Conservation (phyloP, 2,888 invertebrate species). For the Drosophila birchii region DNA sequence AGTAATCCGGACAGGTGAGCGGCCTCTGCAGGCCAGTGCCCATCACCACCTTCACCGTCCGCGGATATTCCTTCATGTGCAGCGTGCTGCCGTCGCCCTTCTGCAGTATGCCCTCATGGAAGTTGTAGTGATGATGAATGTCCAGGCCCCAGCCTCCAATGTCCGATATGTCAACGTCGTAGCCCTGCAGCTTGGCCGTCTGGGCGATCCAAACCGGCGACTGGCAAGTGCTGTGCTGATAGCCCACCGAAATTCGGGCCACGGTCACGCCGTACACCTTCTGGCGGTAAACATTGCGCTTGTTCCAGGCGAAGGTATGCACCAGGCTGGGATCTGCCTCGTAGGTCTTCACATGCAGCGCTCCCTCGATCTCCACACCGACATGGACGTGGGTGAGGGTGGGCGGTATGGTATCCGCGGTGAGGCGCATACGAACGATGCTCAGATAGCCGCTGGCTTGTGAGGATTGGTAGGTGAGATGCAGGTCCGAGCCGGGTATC, state of each 20-base stretch:
- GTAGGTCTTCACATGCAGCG: slow-evolving; percentile 95
- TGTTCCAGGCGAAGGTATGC: slow-evolving; percentile 99
- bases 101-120: slow-evolving; percentile 98
- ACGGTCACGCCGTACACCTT: slow-evolving; percentile 96
- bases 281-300: slow-evolving; percentile 98
- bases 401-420: slow-evolving; percentile 91
- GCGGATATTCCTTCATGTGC: slow-evolving; percentile 96
- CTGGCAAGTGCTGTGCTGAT: slow-evolving; percentile 95
- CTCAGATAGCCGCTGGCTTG: slow-evolving; percentile 97
- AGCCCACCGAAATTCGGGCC: slow-evolving; percentile 96
- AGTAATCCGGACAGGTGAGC: slow-evolving; percentile 93
- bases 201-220: slow-evolving; percentile 97
- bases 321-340: slow-evolving; percentile 98
- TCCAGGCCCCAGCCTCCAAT: slow-evolving; percentile 99
- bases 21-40: slow-evolving; percentile 95
- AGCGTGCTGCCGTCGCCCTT: slow-evolving; percentile 98
- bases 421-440: slow-evolving; percentile 95
- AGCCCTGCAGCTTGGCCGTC: slow-evolving; percentile 96
- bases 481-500: slow-evolving; percentile 96
- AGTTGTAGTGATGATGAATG: slow-evolving; percentile 99
- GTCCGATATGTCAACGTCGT: slow-evolving; percentile 98
- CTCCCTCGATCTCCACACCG: slow-evolving; percentile 96
- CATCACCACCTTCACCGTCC: slow-evolving; percentile 96
- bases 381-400: slow-evolving; percentile 95
- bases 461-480: slow-evolving; percentile 97